These are phyloP conservation scores for Siderastrea radians DNA, from an alignment of 92 coral and sea anemone species.

Conservation along the genomic window DNA sequence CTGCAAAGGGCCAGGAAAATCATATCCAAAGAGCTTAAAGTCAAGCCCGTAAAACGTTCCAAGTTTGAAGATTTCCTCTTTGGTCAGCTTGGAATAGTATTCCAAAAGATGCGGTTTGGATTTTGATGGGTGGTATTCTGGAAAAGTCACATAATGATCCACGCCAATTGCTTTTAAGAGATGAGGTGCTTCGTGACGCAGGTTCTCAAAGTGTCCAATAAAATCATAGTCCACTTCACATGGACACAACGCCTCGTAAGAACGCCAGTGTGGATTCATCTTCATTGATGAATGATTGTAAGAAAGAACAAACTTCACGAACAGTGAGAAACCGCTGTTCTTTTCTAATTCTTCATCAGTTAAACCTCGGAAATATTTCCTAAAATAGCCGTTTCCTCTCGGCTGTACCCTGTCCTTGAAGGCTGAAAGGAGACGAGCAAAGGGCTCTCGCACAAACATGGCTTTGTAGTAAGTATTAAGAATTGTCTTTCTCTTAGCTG, in stretches of 20 bases:
- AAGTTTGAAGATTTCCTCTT: too few species aligned
- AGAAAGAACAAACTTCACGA: neutral
- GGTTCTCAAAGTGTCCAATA: too few species aligned
- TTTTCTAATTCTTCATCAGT: neutral
- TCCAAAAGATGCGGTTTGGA: neutral
- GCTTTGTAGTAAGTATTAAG: conserved; percentile 8
- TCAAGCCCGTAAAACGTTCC: too few species aligned
- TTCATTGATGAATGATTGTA: neutral
- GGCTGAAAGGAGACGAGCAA: conserved; percentile 1
- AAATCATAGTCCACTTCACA: neutral
- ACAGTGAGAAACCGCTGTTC: neutral
- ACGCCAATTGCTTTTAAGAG: too few species aligned
- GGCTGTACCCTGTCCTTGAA: neutral
- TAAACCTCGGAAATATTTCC: neutral
- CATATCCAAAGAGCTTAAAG: too few species aligned
- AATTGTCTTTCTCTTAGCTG: conserved; percentile 3
- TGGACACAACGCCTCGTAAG: neutral
- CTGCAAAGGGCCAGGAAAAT: too few species aligned
- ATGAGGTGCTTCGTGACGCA: too few species aligned
- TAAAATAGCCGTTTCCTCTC: neutral
- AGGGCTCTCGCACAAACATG: conserved; percentile 18
- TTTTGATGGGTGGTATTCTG: neutral
- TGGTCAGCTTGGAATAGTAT: neutral
- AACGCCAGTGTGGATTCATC: conserved; percentile 11
- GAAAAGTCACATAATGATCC: too few species aligned